Base-by-base conservation (phyloP, 2,797 vertebrate genomes). In the Oryzias dopingdopingensis region DNA sequence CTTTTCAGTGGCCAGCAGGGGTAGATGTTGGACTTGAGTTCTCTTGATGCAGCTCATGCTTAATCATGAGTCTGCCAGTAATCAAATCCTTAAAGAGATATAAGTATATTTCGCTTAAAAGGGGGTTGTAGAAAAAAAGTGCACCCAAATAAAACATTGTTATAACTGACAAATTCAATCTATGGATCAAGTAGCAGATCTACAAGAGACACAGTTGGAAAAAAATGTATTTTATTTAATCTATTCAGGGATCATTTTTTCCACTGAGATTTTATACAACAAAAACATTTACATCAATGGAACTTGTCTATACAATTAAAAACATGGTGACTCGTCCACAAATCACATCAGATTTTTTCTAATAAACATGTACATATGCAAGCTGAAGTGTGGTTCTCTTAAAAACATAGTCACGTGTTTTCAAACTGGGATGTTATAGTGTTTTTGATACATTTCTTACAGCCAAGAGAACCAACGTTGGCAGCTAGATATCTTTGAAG, bases 141-240 rank as follows among this genome's bases (percentile, higher is more conserved):
- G 24, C 24, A 26, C 24, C 24, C 24, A 26, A 26, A 26, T 26
- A 26, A 26, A 26, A 26, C 3, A 26, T 4, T 26, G 4, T 4
- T 26, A 5, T 1, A 26, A 26, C 3, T 26, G 6, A 22, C 3
- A 22, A 22, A 26, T 26, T 32, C 2, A 32, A 32, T 6, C 7
- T 32, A 8, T 32, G 7, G 8, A 32, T 37, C 1, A 37, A 12
- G 32, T 37, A 37, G 12, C 12, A 13, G 32, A 37, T 12, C 10
- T 12, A 37, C 32, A 74, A 82, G 59, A 13, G 45, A 61, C 67
- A 75, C 0, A 14, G 81, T 56, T 63, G 26, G 59, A 81, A 73
- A 37, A 75, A 76, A 59, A 13, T 22, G 20, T 14, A 66, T 59
- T 45, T 41, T n/a, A 67, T 86, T 86, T 90, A 85, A 86, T 90